These are phyloP conservation scores for Porites lobata DNA, from an alignment of 92 coral and sea anemone species.

Conservation along the genomic window DNA sequence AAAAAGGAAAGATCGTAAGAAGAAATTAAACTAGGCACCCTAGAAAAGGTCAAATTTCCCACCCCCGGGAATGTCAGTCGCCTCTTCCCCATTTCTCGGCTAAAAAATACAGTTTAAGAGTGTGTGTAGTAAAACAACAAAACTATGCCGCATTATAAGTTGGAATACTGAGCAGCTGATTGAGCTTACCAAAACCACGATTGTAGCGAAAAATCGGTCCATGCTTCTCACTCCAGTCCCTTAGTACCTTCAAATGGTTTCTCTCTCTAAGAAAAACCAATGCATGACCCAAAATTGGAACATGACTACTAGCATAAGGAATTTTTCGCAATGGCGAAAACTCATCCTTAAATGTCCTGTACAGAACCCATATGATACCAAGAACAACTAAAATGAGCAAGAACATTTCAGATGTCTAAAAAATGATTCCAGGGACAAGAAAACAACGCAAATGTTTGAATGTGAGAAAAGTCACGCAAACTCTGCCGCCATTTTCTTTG, in stretches of 20 bases:
- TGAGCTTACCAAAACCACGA: conserved; percentile 56
- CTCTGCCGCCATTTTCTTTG: background rate
- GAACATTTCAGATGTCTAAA: conserved; percentile 8
- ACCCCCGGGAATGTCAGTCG: no score
- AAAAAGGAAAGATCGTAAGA: no score
- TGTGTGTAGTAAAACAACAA: no score
- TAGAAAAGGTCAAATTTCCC: no score
- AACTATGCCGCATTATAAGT: background rate
- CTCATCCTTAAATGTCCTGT: conserved; percentile 34
- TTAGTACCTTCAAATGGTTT: conserved; percentile 44
- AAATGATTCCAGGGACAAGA: background rate
- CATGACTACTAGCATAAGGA: conserved; percentile 32
- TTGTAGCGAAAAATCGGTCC: conserved; percentile 61
- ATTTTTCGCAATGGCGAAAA: conserved; percentile 47
- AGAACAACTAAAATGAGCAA: background rate
- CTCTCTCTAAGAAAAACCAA: conserved; percentile 29
- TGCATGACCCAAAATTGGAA: conserved; percentile 52
- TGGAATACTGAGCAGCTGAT: background rate
- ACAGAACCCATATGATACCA: conserved; percentile 14
- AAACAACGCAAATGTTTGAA: background rate
- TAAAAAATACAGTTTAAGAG: no score
- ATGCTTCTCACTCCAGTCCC: conserved; percentile 62
- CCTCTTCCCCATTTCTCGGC: no score
- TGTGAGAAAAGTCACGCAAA: background rate
- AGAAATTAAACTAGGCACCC: no score